Evolutionary conservation across 2,797 vertebrate genomes (phyloP), one percentile per base, ranked within the genome.

Genomic region (Petrocephalus schoutedeni): DNA sequence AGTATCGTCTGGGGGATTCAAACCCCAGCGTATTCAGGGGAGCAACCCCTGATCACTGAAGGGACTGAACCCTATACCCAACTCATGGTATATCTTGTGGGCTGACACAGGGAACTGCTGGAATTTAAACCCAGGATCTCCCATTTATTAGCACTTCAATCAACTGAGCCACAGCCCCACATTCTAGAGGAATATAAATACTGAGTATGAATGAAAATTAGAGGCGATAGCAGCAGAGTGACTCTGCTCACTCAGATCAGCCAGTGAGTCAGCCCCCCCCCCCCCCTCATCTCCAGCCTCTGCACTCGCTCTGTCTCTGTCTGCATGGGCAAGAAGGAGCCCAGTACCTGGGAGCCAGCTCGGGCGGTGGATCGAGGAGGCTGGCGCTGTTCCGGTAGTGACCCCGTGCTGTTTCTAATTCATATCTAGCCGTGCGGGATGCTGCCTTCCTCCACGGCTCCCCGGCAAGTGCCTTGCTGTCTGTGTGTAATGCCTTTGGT

Each of bases 231-330:
- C 32, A 74, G 32, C 32, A 36, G 32, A 2, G 67, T 74, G 67
- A 74, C 32, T 36, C 67, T 41, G 36, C 5, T 16, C 12, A 28
- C 67, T 41, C 32, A 41, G 32, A 41, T 74, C 67, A 74, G 32
- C 12, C 64, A 14, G 28, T 10, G 67, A 53, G 41, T 82, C 45
- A 10, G 41, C 10, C 28, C 28, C 28, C 28, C 28, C 10, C 8
- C 1, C 10, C 41, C 41, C 1, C 3, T 80, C 49, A 51, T 51
- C 9, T 10, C 51, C 82, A 53, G 21, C 12, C 82, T 53, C 82
- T 56, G 12, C 51, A 23, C 49, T 16, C 16, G 51, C 82, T 94
- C 95, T 96, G 95, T 93, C 41, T 49, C 67, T 49, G 41, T 4
- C 41, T 49, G 19, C 10, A 80, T 49, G 5, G 74, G 41, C 19